phyloP scores from a whole-genome alignment of 1,140 invertebrate species.

The Pararge aegeria region DNA sequence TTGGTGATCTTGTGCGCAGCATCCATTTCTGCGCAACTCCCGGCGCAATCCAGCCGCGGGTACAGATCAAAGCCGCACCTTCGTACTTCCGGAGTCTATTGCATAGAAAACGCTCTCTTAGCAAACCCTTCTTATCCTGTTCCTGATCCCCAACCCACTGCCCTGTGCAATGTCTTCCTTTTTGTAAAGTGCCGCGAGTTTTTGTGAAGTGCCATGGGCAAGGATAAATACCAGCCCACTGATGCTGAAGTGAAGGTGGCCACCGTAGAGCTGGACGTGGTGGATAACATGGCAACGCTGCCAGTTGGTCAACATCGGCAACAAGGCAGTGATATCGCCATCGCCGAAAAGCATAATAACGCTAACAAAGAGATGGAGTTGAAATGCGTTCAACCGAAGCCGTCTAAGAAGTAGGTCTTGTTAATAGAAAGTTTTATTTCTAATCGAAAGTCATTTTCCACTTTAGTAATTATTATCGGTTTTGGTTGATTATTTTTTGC shows the following conservation, averaged over 20 bases:
- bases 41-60: slow-evolving; percentile 53
- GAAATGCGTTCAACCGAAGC: slow-evolving; percentile 89
- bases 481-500: not conserved
- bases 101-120: slow-evolving; percentile 40
- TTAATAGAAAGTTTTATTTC: not conserved
- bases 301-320: slow-evolving; percentile 85
- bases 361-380: slow-evolving; percentile 93
- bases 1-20: slow-evolving; percentile 60
- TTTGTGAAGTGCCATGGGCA: slow-evolving; percentile 65
- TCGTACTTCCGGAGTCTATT: slow-evolving; percentile 59
- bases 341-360: slow-evolving; percentile 88
- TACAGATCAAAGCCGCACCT: slow-evolving; percentile 56
- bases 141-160: slow-evolving; percentile 49
- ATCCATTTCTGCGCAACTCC: slow-evolving; percentile 75
- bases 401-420: slow-evolving; percentile 86
- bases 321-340: slow-evolving; percentile 83
- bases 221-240: slow-evolving; percentile 72
- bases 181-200: slow-evolving; percentile 30
- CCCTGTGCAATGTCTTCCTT: slow-evolving; percentile 45
- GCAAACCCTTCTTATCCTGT: slow-evolving; percentile 37
- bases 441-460: not conserved
- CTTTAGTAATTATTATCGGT: not conserved
- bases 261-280: slow-evolving; percentile 88
- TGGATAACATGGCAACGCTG: slow-evolving; percentile 92
- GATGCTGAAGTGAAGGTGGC: slow-evolving; percentile 90